Base-by-base conservation (phyloP, 2,797 vertebrate species). In the Cryptoprocta ferox region DNA sequence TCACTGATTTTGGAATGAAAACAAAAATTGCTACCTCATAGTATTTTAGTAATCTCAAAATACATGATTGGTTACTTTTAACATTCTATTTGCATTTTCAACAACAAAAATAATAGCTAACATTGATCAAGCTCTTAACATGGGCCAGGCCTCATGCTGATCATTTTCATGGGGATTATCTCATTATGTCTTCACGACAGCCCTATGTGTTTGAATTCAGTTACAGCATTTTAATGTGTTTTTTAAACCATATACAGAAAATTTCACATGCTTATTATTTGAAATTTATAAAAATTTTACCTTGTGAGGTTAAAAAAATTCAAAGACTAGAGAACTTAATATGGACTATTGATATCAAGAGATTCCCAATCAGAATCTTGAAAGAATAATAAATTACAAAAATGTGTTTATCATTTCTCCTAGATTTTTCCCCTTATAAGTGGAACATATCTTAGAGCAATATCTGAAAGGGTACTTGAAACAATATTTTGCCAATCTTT, bases 251-350 rank as follows among this genome's bases (percentile, higher is more conserved):
- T 85, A 71, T 15, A 24, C 35, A 95, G 32, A 86, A 71, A 56
- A 13, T 78, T 28, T 73, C 13, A 71, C 0, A 13, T 48, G 65
- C 35, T 66, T 79, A 45, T 7, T 45, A 59, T 59, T 87, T 78
- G 19, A 78, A 94, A 91, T 71, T 95, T 89, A 56, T 68, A 24
- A 80, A 96, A 91, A 80, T 56, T 2, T 21, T 92, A 78, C 81
- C 26, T 50, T 50, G 13, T 73, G 30, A 94, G 39, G 37, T 91
- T 45, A 70, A 73, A 12, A 12, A 84, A 91, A 35, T 48, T 87
- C 24, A 61, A 71, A 85, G 19, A 79, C n/a, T 76, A 4, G 28
- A 92, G 12, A 95, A 89, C 10, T 93, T 89, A 65, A 45, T n/a
- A 21, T 30, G 21, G 16, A n/a, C 15, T 82, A 80, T 19, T 80